Evolutionary conservation across 2,797 vertebrate genomes (phyloP).

Genomic region (Gymnopithys bicolor): DNA sequence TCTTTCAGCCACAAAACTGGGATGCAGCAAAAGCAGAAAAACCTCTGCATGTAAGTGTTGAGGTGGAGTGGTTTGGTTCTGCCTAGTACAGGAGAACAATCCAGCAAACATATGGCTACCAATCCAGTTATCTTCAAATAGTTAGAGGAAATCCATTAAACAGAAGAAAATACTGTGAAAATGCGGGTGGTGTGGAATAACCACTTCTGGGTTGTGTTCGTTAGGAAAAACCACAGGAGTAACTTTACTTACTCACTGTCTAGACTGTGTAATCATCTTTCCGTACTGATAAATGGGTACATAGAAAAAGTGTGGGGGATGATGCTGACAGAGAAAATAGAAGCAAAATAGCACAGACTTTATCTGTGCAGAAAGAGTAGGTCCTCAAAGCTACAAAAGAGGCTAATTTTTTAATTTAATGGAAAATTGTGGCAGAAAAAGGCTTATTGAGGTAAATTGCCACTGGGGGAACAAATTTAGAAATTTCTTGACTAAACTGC

Average conservation of each 20-base stretch:
- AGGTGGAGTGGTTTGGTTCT: background rate
- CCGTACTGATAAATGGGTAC: background rate
- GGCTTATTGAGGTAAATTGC: slow-evolving; percentile 9
- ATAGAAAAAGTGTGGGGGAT: background rate
- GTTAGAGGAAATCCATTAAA: background rate
- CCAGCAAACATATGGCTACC: background rate
- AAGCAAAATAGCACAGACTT: background rate
- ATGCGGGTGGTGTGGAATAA: background rate
- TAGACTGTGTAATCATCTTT: background rate
- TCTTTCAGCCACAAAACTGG: background rate
- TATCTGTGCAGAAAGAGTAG: background rate
- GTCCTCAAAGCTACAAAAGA: slow-evolving; percentile 3
- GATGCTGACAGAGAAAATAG: background rate
- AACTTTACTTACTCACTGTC: background rate
- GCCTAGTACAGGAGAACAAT: background rate
- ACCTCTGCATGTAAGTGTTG: background rate
- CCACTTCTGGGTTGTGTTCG: background rate
- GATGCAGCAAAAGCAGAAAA: background rate
- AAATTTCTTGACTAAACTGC: background rate
- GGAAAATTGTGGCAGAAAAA: slow-evolving; percentile 33
- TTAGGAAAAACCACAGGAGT: background rate
- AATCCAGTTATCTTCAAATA: background rate
- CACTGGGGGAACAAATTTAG: background rate
- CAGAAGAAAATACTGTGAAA: background rate
- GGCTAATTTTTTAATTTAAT: slow-evolving; percentile 36